Evolutionary conservation across 2,797 vertebrate genomes (phyloP).

Genomic region (Lepidocolaptes lacrymiger): DNA sequence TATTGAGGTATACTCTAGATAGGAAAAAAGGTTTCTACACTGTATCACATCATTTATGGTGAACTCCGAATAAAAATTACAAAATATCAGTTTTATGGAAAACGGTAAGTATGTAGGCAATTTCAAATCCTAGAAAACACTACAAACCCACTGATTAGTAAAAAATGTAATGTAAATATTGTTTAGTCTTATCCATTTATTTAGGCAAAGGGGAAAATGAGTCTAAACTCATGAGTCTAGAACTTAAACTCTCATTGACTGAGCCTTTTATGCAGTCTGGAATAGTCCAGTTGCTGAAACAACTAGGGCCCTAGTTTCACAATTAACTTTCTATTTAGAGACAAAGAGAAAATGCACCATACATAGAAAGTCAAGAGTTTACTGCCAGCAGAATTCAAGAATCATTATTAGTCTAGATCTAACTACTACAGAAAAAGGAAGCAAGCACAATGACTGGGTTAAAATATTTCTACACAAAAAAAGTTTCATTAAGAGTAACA

Average conservation of each 20-base stretch:
- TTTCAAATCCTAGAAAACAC: not conserved
- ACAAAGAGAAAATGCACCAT: not conserved
- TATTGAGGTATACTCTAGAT: not conserved
- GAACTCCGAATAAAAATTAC: not conserved
- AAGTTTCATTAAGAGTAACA: not conserved
- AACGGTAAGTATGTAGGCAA: not conserved
- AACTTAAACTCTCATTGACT: not conserved
- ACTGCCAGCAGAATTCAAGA: not conserved
- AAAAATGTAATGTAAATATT: not conserved
- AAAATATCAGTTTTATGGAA: not conserved
- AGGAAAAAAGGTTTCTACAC: not conserved
- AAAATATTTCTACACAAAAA: not conserved
- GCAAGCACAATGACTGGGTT: not conserved
- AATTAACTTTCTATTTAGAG: not conserved
- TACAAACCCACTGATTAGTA: not conserved
- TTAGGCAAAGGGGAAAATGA: not conserved
- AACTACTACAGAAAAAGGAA: not conserved
- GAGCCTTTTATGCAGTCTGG: not conserved
- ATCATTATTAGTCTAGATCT: not conserved
- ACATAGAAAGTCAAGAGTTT: not conserved
- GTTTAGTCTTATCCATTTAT: not conserved
- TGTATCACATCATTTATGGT: not conserved
- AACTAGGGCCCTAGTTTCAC: not conserved
- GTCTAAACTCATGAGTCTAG: not conserved
- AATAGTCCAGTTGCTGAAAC: not conserved